These are phyloP conservation scores for Electrona antarctica DNA, from an alignment of 2,113 vertebrate species.

Conservation along the genomic window DNA sequence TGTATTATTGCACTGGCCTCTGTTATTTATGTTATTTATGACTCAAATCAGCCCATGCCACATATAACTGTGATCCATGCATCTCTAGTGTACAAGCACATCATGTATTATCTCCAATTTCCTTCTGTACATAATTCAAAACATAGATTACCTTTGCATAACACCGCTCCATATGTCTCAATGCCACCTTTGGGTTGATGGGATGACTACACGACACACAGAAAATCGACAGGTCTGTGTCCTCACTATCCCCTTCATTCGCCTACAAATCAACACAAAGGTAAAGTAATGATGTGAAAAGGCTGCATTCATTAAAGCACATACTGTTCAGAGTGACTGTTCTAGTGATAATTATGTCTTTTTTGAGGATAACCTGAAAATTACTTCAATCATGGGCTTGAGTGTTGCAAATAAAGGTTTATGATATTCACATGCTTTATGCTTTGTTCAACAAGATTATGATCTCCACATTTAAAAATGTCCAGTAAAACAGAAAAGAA, in stretches of 20 bases:
- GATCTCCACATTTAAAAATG: too few species aligned
- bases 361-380: not conserved
- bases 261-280: constrained; percentile 70
- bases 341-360: not conserved
- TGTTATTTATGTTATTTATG: too few species aligned
- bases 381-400: too few species aligned
- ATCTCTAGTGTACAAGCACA: too few species aligned
- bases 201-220: constrained; percentile 94
- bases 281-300: not conserved
- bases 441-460: too few species aligned
- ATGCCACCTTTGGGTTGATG: constrained; percentile 90
- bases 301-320: not conserved
- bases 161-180: constrained; percentile 93
- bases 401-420: too few species aligned
- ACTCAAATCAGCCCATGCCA: too few species aligned
- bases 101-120: not conserved
- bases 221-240: constrained; percentile 93
- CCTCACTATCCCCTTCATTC: constrained; percentile 89
- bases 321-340: too few species aligned
- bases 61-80: too few species aligned
- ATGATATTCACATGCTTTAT: too few species aligned
- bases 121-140: not conserved
- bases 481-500: too few species aligned
- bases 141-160: constrained; percentile 86
- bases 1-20: too few species aligned